Base-by-base conservation (phyloP, 1,140 invertebrate genomes). In the Campoletis sonorensis region DNA sequence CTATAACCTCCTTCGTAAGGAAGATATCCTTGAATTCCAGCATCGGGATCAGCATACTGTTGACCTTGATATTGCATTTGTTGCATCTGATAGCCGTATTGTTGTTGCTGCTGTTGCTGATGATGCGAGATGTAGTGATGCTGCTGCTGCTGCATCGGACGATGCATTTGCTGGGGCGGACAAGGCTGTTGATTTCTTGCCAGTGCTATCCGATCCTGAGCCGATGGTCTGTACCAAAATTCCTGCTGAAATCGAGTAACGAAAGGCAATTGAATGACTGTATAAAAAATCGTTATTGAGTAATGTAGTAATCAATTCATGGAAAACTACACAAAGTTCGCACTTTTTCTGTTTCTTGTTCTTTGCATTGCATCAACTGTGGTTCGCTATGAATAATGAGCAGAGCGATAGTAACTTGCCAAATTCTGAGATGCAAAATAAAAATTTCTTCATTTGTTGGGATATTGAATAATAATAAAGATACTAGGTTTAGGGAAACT, bases 201-300 rank as follows among this genome's bases (percentile, higher is more conserved):
- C 1, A 85, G 0, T n/a, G 83, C 72, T 26, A 90, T 4, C 18
- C 89, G 88, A 78, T 87, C 75, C 79, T 89, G 89, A 49, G 85
- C 70, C 0, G 87, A 89, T 15, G 64, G 61, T 78, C 76, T 64
- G 26, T 23, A 54, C 26, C 79, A 21, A 37, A 8, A 33, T n/a
- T 77, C 64, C 0, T 58, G 21, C 51, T 72, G 67, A 18, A 67
- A 78, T 58, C 45, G 77, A 4, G 27, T 3, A 7, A 26, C 2
- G 18, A 27, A 64, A 13, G 10, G 10, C n/a, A 58, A n/a, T 23
- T 58, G 3, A 33, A 33, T 4, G 2, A 33, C 30, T 4, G 7
- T 33, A 33, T 33, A 33, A 33, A 33, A 33, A 33, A 33, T 33
- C 7, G 7, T 33, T 33, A 33, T 4, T 33, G 7, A 33, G 7